These are phyloP conservation scores for Patiria miniata DNA, from an alignment of 35 echinoderm and acorn worm genomes.

Conservation along the genomic window DNA sequence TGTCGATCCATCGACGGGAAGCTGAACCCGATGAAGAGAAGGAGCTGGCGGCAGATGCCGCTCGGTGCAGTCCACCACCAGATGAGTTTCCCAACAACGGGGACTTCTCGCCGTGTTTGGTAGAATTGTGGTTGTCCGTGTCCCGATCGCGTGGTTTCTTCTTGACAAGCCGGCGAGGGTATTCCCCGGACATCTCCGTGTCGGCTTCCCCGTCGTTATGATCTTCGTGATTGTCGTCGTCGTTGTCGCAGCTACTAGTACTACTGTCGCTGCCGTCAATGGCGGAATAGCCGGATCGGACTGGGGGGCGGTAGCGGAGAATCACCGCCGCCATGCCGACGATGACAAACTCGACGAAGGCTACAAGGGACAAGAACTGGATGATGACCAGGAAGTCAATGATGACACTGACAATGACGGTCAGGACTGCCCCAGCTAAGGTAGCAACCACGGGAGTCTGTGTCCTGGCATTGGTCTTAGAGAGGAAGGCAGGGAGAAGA, in stretches of 20 bases:
- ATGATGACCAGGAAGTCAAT: constrained; percentile 56
- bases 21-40: not conserved
- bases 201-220: not conserved
- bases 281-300: constrained; percentile 14
- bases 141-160: constrained; percentile 1
- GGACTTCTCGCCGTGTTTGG: constrained; percentile 24
- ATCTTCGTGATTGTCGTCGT: not conserved
- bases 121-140: not conserved
- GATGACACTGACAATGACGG: constrained; percentile 57
- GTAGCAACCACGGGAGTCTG: constrained; percentile 58
- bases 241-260: not conserved
- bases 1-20: not conserved
- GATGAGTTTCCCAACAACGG: constrained; percentile 10
- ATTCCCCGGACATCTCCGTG: constrained; percentile 16
- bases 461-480: constrained; percentile 41
- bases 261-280: constrained; percentile 22
- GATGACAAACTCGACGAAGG: constrained; percentile 69
- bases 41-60: not conserved
- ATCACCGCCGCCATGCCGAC: constrained; percentile 49
- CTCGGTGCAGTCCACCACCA: not conserved
- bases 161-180: constrained; percentile 12
- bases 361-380: constrained; percentile 65
- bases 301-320: constrained; percentile 53
- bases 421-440: constrained; percentile 43
- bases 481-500: constrained; percentile 57